Evolutionary conservation across 2,797 vertebrate species (phyloP), one percentile per base, ranked within the genome.

Genomic region (Thaleichthys pacificus): DNA sequence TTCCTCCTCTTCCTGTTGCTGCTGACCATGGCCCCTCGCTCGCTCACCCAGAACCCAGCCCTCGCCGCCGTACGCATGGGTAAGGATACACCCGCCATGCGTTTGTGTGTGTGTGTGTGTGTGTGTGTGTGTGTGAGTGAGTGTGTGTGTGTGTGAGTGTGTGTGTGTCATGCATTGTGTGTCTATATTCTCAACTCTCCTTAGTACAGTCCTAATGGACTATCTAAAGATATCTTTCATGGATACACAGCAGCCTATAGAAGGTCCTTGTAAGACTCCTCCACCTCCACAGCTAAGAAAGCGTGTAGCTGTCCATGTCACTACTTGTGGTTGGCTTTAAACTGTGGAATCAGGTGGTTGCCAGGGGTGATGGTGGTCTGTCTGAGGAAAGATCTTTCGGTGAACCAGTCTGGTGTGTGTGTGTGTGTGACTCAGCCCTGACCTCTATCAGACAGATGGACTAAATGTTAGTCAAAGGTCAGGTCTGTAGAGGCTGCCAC

Each of bases 21-120:
- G 85, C 86, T 93, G 89, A 93, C 90, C 83, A 86, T 86, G 92
- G 89, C 89, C 22, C 91, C 86, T 21, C 86, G 68, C 84, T 87
- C 89, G 80, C 77, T 86, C 81, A 89, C 86, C 86, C 89, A 87
- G 87, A 80, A 84, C 80, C 78, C 86, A 71, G 87, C 92, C 81
- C 91, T 95, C 57, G 93, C 94, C 54, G 93, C 94, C 1, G 91
- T 96, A 76, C 92, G 94, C 75, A 95, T 96, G 93, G 95, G 95
- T 96, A 83, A 91, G 92, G 76, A 17, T 0, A n/a, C 58, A 17
- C 3, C 5, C 28, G 17, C 15, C 7, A 19, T 11, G 9, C 17
- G 9, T 64, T 3, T 38, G 30, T 11, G 17, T 21, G 19, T 26
- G 60, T 6, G 26, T 64, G 19, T 26, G 60, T 51, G 47, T 51